Conservation (phyloP, 1,140 invertebrate species). For the Atta colombica region DNA sequence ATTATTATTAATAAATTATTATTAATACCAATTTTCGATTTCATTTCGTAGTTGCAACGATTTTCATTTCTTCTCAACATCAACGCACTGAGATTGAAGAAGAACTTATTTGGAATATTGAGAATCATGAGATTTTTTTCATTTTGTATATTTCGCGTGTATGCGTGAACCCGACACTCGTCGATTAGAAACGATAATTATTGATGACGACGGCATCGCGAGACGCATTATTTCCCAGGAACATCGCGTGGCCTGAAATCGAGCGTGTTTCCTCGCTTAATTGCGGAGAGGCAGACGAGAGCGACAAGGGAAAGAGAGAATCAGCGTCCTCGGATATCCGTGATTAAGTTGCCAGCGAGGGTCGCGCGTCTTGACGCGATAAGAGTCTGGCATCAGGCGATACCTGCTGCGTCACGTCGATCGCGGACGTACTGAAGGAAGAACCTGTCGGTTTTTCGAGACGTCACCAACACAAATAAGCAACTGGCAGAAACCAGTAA, state of each 20-base stretch:
- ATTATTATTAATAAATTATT: slow-evolving; percentile 13
- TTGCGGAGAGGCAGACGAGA: slow-evolving; percentile 33
- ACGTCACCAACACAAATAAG: slow-evolving; percentile 41
- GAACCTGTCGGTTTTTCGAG: slow-evolving; percentile 43
- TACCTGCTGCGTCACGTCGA: slow-evolving; percentile 54
- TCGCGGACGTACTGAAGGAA: slow-evolving; percentile 18
- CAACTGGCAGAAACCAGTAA: slow-evolving; percentile 1
- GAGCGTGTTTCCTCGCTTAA: slow-evolving; percentile 61
- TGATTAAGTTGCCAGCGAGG: slow-evolving; percentile 68
- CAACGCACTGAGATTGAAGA: neutral
- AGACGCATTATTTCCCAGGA: slow-evolving; percentile 45
- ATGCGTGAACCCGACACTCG: neutral
- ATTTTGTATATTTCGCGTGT: neutral
- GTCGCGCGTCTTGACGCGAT: slow-evolving; percentile 59
- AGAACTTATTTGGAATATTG: neutral
- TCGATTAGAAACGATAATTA: slow-evolving; percentile 41
- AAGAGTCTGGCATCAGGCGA: slow-evolving; percentile 50
- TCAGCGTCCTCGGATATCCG: slow-evolving; percentile 62
- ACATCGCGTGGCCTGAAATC: slow-evolving; percentile 63
- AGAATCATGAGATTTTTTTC: neutral
- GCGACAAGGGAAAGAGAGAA: slow-evolving; percentile 52
- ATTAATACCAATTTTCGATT: neutral
- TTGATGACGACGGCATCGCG: slow-evolving; percentile 35
- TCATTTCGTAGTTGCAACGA: neutral
- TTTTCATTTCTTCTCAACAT: neutral